Conservation (phyloP, 1,140 invertebrate species). For the Bombus affinis region DNA sequence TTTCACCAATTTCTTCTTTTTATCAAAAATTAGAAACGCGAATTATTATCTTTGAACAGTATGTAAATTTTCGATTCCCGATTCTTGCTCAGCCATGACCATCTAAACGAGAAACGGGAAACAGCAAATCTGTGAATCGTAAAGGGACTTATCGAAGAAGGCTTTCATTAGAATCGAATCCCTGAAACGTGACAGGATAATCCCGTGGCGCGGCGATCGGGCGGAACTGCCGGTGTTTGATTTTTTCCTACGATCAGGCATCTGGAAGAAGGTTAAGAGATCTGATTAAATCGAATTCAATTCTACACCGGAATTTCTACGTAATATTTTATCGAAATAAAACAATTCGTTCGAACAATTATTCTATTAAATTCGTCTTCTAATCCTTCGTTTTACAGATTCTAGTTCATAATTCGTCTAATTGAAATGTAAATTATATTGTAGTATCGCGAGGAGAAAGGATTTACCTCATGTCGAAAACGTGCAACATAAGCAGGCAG, state of each 20-base stretch:
- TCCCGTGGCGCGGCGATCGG: constrained; percentile 31
- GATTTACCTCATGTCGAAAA: no score
- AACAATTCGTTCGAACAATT: not conserved
- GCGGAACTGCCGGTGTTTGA: constrained; percentile 29
- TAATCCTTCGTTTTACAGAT: not conserved
- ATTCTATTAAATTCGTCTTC: not conserved
- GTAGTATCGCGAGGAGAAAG: no score
- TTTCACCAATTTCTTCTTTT: not conserved
- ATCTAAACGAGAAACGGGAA: not conserved
- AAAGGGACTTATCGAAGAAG: constrained; percentile 51
- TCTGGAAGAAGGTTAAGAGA: constrained; percentile 41
- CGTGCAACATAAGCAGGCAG: no score
- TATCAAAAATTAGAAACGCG: not conserved
- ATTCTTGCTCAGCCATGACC: not conserved
- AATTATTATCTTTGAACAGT: not conserved
- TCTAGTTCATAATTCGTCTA: not conserved
- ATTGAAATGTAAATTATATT: not conserved
- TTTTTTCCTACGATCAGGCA: constrained; percentile 32
- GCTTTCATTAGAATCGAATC: constrained; percentile 61
- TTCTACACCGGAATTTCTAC: not conserved
- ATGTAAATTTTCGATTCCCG: not conserved
- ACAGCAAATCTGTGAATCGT: constrained; percentile 27
- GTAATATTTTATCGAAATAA: not conserved
- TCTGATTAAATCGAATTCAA: constrained; percentile 32
- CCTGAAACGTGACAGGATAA: constrained; percentile 47